A percentile compares a stretch with the other conserved stretches of the same genome.
Evolutionary conservation across 2,888 invertebrate genomes (phyloP).

Genomic region (Sphaeridia pumilis): DNA sequence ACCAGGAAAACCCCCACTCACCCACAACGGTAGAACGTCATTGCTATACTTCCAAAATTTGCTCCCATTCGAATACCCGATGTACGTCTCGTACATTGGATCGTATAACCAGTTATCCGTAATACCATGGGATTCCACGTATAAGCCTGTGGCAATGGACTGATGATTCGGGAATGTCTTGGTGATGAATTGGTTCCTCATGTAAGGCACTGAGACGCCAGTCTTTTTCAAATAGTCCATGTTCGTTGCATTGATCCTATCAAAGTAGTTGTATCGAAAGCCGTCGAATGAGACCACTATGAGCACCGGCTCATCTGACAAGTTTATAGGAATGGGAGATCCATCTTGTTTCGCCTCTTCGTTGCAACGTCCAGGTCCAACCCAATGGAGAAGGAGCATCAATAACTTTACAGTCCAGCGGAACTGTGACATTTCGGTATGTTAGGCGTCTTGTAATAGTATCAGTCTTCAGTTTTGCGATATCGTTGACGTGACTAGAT

Average conservation of each 20-base stretch:
- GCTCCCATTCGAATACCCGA: conserved; percentile 4
- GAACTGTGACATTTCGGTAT: too few species aligned
- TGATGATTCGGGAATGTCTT: conserved; percentile 60
- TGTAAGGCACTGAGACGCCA: conserved; percentile 49
- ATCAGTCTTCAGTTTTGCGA: too few species aligned
- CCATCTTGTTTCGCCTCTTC: too few species aligned
- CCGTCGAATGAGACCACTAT: conserved; percentile 58
- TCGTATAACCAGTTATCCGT: conserved; percentile 53
- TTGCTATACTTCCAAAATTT: conserved; percentile 28
- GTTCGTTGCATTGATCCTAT: conserved; percentile 45
- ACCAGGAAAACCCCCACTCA: too few species aligned
- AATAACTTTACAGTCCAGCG: too few species aligned
- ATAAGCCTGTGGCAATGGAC: conserved; percentile 57
- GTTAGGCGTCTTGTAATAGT: too few species aligned
- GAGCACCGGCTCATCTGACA: conserved; percentile 23
- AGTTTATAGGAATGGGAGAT: too few species aligned
- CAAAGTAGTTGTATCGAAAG: conserved; percentile 55
- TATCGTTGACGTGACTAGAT: too few species aligned
- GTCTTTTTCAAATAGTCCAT: conserved; percentile 44
- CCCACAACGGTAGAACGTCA: conserved; percentile 29
- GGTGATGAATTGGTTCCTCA: conserved; percentile 54
- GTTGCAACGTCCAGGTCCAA: too few species aligned
- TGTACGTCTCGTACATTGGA: conserved; percentile 37
- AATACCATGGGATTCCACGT: conserved; percentile 57
- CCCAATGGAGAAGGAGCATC: too few species aligned